Conservation (phyloP, 2,888 invertebrate genomes). For the Ectobius pallidus region DNA sequence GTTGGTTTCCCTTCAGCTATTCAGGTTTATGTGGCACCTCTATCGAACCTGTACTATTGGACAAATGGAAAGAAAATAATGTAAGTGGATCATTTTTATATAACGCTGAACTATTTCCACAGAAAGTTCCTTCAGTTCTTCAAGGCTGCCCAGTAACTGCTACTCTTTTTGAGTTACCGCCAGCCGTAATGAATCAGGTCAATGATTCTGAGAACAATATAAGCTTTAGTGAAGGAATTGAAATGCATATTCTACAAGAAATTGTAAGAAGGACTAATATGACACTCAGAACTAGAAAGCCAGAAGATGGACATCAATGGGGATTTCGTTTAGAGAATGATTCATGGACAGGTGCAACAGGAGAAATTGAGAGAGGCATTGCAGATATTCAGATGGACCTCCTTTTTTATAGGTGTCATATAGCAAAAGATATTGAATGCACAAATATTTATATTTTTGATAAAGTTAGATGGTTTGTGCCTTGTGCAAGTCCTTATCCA, state of each 20-base stretch:
- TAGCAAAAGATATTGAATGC: background rate
- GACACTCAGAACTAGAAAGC: background rate
- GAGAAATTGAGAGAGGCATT: background rate
- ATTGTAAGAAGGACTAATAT: background rate
- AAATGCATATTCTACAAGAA: background rate
- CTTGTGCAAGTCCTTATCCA: conserved; percentile 10
- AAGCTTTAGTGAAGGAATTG: background rate
- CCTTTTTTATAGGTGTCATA: background rate
- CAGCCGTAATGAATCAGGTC: background rate
- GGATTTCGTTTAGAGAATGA: background rate
- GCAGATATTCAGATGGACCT: background rate
- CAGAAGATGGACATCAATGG: background rate
- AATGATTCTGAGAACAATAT: background rate
- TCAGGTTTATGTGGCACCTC: background rate
- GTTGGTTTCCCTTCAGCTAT: background rate
- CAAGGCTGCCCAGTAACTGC: background rate
- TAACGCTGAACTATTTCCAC: background rate
- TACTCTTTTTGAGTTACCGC: background rate
- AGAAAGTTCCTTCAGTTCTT: background rate
- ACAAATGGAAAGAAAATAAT: background rate
- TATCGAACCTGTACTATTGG: background rate
- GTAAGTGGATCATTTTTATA: background rate
- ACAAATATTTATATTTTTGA: background rate
- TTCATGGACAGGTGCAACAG: background rate
- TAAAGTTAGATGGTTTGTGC: background rate